These are phyloP conservation scores for Apostichopus japonicus DNA, from an alignment of 35 echinoderm and acorn worm genomes.

Conservation along the genomic window DNA sequence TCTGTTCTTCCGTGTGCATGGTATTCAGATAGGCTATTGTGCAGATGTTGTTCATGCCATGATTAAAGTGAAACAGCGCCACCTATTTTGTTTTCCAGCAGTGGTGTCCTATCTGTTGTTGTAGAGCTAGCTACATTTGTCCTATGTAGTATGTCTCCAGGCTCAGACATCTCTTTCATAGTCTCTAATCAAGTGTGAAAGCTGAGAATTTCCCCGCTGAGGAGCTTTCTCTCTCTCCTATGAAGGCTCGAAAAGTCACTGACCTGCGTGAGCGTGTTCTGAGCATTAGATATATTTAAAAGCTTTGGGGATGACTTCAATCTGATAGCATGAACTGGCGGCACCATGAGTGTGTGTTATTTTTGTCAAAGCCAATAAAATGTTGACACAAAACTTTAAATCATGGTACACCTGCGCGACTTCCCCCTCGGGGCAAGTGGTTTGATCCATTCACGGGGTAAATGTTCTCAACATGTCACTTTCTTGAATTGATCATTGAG, in stretches of 20 bases:
- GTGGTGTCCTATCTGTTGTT: background rate
- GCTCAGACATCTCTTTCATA: slow-evolving; percentile 54
- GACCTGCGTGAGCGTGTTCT: slow-evolving; percentile 44
- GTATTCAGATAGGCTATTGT: too few relatives aligned
- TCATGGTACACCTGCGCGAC: slow-evolving; percentile 48
- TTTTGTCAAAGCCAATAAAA: slow-evolving; percentile 57
- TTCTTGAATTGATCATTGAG: slow-evolving; percentile 42
- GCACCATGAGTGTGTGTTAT: slow-evolving; percentile 44
- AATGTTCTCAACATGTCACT: slow-evolving; percentile 48
- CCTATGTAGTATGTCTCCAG: slow-evolving; percentile 13
- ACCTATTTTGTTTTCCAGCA: background rate
- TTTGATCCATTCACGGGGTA: slow-evolving; percentile 52
- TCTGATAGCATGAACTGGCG: slow-evolving; percentile 54
- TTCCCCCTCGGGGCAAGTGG: slow-evolving; percentile 44
- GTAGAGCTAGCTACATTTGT: background rate
- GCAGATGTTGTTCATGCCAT: too few relatives aligned
- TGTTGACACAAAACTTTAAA: slow-evolving; percentile 50
- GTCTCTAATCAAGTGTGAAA: slow-evolving; percentile 46
- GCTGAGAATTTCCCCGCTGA: slow-evolving; percentile 46
- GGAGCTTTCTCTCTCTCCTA: background rate
- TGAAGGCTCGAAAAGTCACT: slow-evolving; percentile 44
- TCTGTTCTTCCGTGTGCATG: too few relatives aligned
- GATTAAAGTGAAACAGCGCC: background rate
- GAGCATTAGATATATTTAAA: slow-evolving; percentile 49
- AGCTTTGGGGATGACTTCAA: slow-evolving; percentile 52